These are phyloP conservation scores for Acrocephalus kingi DNA, from an alignment of 2,113 vertebrate species.

Conservation along the genomic window DNA sequence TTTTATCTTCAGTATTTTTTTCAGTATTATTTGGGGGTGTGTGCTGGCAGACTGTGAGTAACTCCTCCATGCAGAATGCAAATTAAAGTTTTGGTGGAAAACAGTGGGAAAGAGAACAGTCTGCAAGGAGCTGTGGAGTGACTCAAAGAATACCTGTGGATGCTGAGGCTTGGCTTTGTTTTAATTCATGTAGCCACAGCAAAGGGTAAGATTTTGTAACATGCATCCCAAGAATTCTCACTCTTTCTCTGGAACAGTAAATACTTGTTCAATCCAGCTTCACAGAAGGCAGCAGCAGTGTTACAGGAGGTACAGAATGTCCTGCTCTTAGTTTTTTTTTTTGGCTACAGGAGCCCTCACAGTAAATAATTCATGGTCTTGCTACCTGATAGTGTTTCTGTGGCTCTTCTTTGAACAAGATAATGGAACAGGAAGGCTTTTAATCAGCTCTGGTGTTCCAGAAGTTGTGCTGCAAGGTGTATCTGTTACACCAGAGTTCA, in stretches of 20 bases:
- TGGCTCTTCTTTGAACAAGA: not conserved
- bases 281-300: not conserved
- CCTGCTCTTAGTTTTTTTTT: not conserved
- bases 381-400: constrained; percentile 21
- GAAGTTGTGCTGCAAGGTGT: not conserved
- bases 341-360: not conserved
- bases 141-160: not conserved
- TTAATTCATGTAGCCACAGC: not conserved
- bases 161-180: not conserved
- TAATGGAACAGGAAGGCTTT: not conserved
- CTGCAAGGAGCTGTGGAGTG: not conserved
- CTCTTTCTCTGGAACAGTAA: not conserved
- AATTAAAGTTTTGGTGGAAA: not conserved
- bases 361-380: constrained; percentile 50
- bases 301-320: not conserved
- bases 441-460: not conserved
- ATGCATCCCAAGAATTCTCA: not conserved
- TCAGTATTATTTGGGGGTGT: not conserved
- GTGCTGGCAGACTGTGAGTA: not conserved
- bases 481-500: not conserved
- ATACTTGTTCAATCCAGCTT: not conserved
- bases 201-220: not conserved
- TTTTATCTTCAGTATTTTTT: not conserved
- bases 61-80: not conserved
- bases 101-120: not conserved